A percentile compares a stretch with the other conserved stretches of the same genome.
Conservation (phyloP, 53 echinoderm and acorn worm species). For the Echinometra lucunter region DNA sequence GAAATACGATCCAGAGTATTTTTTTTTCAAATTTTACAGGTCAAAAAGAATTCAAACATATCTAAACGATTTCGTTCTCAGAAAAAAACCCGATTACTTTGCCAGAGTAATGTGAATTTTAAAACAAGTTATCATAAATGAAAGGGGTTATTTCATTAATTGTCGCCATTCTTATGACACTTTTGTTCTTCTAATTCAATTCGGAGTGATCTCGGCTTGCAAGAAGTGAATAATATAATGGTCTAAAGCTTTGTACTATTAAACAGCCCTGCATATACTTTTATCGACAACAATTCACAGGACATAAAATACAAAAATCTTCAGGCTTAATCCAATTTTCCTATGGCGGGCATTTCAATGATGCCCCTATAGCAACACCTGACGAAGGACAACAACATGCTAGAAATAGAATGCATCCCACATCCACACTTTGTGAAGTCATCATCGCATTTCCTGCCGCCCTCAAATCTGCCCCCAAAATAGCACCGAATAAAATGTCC, state of each 20-base stretch:
- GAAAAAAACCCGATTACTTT: too few species aligned
- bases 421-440: constrained; percentile 3
- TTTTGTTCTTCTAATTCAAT: too few species aligned
- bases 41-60: too few species aligned
- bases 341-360: not conserved
- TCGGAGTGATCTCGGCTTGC: too few species aligned
- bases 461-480: not conserved
- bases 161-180: too few species aligned
- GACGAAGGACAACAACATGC: not conserved
- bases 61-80: too few species aligned
- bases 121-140: too few species aligned
- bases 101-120: too few species aligned
- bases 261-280: not conserved
- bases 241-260: not conserved
- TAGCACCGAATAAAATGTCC: not conserved
- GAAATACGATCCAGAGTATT: too few species aligned
- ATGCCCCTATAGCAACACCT: not conserved
- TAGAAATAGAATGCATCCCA: not conserved
- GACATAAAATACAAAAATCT: not conserved
- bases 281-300: not conserved
- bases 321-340: not conserved
- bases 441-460: constrained; percentile 6
- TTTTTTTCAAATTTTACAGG: too few species aligned
- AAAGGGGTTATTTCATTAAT: too few species aligned
- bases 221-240: too few species aligned